A percentile compares a stretch with the other conserved stretches of the same genome.
These are phyloP conservation scores for Limnothrissa miodon DNA, from an alignment of 2,113 vertebrate species.

Conservation along the genomic window DNA sequence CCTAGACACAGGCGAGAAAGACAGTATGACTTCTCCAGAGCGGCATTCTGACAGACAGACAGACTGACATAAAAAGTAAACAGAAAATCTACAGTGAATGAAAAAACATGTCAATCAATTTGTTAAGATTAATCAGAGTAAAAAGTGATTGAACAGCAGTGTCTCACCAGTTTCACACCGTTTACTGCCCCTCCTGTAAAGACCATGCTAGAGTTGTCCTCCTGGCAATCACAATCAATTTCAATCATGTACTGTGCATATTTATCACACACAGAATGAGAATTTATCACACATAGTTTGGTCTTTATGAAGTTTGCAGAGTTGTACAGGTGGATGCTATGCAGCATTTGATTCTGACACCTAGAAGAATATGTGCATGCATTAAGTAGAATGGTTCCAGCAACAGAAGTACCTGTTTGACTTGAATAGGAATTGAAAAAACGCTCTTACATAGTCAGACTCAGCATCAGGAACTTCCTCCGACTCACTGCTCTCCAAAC, in stretches of 20 bases:
- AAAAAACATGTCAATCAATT: background rate
- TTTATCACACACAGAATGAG: too few relatives aligned
- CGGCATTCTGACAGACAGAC: slow-evolving; percentile 8
- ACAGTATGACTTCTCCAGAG: background rate
- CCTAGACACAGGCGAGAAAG: slow-evolving; percentile 44
- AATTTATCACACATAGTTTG: too few relatives aligned
- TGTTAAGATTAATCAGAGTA: background rate
- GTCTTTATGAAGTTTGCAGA: slow-evolving; percentile 1
- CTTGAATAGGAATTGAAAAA: background rate
- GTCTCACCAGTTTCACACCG: slow-evolving; percentile 37
- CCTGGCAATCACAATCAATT: slow-evolving; percentile 30
- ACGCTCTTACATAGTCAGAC: slow-evolving; percentile 59
- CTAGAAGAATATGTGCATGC: background rate
- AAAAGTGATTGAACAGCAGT: background rate
- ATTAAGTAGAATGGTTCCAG: background rate
- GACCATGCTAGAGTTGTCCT: slow-evolving; percentile 38
- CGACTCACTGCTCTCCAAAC: slow-evolving; percentile 55
- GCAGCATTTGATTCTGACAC: background rate
- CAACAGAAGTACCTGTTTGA: background rate
- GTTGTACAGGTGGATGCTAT: background rate
- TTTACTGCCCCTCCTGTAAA: slow-evolving; percentile 39
- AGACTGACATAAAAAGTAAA: slow-evolving; percentile 20
- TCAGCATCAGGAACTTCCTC: slow-evolving; percentile 55
- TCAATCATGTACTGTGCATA: too few relatives aligned
- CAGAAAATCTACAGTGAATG: slow-evolving; percentile 17